These are phyloP conservation scores for Vannuccia rotundouncinata DNA, from an alignment of 2,888 invertebrate genomes.

Conservation along the genomic window DNA sequence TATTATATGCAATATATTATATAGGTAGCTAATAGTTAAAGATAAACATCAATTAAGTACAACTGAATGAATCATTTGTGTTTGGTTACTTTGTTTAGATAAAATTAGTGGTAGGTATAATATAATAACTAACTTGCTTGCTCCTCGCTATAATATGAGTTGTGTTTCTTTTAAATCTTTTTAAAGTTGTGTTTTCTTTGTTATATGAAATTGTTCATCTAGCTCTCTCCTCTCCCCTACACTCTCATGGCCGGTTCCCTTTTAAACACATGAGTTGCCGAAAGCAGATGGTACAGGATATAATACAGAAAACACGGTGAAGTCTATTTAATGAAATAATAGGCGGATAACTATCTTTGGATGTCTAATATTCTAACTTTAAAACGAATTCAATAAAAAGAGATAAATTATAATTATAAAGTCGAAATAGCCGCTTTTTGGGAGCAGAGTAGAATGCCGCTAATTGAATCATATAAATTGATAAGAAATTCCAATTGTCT, in stretches of 20 bases:
- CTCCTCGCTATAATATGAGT: neutral
- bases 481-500: no score
- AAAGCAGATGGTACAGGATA: neutral
- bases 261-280: neutral
- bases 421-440: no score
- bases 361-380: neutral
- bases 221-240: neutral
- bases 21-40: neutral
- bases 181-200: neutral
- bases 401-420: no score
- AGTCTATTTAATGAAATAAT: neutral
- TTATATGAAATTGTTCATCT: neutral
- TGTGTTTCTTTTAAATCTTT: neutral
- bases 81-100: neutral
- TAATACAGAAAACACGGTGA: neutral
- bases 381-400: neutral
- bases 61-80: neutral
- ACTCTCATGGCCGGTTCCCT: neutral
- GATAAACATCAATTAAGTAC: neutral
- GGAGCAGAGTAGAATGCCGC: no score
- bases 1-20: no score
- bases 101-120: neutral
- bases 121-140: no score
- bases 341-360: neutral
- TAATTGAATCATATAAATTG: no score